Evolutionary conservation across 2,888 invertebrate species (phyloP), one percentile per base, ranked within the genome.

Genomic region (Clusia tigrina): DNA sequence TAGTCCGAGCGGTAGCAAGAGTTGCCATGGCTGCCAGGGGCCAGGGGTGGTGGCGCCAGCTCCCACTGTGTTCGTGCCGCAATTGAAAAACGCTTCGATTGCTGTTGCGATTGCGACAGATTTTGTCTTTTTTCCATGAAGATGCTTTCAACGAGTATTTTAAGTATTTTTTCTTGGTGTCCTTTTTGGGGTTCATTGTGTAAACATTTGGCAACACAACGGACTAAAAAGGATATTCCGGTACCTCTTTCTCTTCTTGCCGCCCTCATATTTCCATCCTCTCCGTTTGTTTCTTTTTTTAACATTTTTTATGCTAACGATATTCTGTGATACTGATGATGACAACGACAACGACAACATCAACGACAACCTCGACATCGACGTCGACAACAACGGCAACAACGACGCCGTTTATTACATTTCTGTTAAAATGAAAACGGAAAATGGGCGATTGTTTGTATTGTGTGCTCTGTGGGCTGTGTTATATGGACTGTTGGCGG

Each of bases 361-460:
- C 57, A 48, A 48, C 52, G 26, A 54, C 46, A 46, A 53, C 57
- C 52, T 53, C 23, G 24, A 52, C 61, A 48, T 56, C 55, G 37
- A 56, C 25, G 20, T 42, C 17, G 18, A 37, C 15, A 26, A 54
- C 52, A 42, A 54, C 46, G 38, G 46, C 57, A 57, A 57, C 23
- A 38, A 52, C 61, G 32, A 61, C 55, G 37, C 51, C 25, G 20
- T 42, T 42, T 42, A 42, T 42, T 42, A 42, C 42, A 42, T 15
- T 42, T 42, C 10, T 42, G 42, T 17, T 42, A n/a, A n/a, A n/a
- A n/a, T n/a, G n/a, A n/a, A n/a, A n/a, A n/a, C n/a, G n/a, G n/a
- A n/a, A n/a, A n/a, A n/a, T n/a, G n/a, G n/a, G n/a, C n/a, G n/a
- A n/a, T n/a, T n/a, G n/a, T n/a, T n/a, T n/a, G n/a, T n/a, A n/a